Evolutionary conservation across 30 jellyfish, hydroid and myxozoan species (phyloP).

Genomic region (Aurelia sp.): DNA sequence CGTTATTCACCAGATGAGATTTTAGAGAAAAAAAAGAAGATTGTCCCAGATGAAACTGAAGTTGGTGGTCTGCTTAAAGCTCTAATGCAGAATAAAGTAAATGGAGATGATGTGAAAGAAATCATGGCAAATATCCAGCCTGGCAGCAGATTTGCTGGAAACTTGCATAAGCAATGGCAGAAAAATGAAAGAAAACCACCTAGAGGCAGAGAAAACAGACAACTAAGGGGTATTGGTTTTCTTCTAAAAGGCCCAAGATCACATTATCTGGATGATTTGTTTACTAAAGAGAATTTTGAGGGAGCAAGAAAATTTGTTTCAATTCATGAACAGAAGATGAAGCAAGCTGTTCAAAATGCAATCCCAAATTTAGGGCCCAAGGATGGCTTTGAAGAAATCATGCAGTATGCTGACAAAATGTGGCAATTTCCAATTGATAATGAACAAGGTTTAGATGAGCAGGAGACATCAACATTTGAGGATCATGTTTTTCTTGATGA

Average conservation of each 20-base stretch:
- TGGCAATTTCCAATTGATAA: constrained; percentile 96
- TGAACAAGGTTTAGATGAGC: constrained; percentile 77
- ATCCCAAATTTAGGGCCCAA: constrained; percentile 69
- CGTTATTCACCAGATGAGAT: neutral
- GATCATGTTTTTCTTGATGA: constrained; percentile 92
- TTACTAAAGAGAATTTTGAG: neutral
- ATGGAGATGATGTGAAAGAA: constrained; percentile 39
- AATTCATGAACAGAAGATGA: constrained; percentile 42
- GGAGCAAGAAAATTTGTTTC: constrained; percentile 36
- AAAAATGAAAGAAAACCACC: neutral
- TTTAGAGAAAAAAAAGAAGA: neutral
- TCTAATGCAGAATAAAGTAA: constrained; percentile 15
- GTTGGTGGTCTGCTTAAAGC: constrained; percentile 56
- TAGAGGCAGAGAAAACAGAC: neutral
- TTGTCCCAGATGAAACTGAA: constrained; percentile 62
- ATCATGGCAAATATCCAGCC: constrained; percentile 41
- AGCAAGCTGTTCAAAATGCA: constrained; percentile 7
- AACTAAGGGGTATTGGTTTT: neutral
- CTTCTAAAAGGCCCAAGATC: constrained; percentile 37
- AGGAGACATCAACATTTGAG: constrained; percentile 80
- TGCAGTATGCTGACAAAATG: constrained; percentile 60
- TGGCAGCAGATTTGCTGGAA: neutral
- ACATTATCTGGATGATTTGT: constrained; percentile 35
- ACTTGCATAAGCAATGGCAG: neutral
- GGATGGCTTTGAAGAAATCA: constrained; percentile 83